Base-by-base conservation (phyloP, 1,140 invertebrate species). In the Anastrepha ludens region DNA sequence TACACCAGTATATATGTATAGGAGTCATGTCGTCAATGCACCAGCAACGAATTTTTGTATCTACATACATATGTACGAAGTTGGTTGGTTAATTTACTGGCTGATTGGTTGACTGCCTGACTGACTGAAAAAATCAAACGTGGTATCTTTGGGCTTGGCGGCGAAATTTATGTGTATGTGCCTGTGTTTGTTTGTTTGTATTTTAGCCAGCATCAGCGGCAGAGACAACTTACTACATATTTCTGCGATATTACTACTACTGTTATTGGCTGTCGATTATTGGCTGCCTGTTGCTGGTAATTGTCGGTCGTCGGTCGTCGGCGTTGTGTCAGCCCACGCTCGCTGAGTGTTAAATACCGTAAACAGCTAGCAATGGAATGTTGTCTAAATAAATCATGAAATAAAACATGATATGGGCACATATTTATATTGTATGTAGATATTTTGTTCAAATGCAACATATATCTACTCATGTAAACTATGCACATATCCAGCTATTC, bases 301-400 rank as follows among this genome's bases (percentile, higher is more conserved):
- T 70, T 70, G 13, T 62, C n/a, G 3, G 13, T 62, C 17, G 74
- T 29, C 74, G 47, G 3, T 74, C 17, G 74, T 81, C 47, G 74
- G 47, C 41, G 70, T 74, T 55, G 8, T 55, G 13, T 81, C 74
- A 41, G 74, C 74, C 74, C 74, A 81, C 74, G 74, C 74, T 81
- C 17, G 44, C 55, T 81, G 74, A 58, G 74, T 47, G 74, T 81
- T 81, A 81, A 81, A 81, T 81, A 81, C 74, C 74, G 74, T 81
- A 81, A 81, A 81, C 74, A 81, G 47, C 74, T n/a, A 50, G 74
- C 74, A 55, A 74, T 74, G 70, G 70, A 74, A 74, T 74, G 70
- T 74, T 74, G 70, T 74, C 70, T 74, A 74, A 74, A 74, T 74
- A 74, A 74, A 47, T 74, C 70, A 74, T 74, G 70, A 74, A 74